A percentile compares a stretch with the other conserved stretches of the same genome.
These are phyloP conservation scores for Melanotus villosus DNA, from an alignment of 2,888 invertebrate genomes.

Conservation along the genomic window DNA sequence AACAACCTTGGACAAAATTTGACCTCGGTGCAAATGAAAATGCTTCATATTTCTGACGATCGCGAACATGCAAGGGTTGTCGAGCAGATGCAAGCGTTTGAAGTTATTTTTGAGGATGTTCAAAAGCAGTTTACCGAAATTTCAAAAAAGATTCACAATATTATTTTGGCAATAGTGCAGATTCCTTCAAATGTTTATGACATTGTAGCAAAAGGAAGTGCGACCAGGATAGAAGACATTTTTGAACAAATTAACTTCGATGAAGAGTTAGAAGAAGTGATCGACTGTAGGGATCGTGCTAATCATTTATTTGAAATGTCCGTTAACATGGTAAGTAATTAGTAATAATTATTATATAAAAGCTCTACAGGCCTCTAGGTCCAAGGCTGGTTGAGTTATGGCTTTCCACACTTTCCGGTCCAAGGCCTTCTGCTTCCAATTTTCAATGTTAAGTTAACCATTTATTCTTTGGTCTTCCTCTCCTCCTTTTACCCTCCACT, in stretches of 20 bases:
- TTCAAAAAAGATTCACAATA: slow-evolving; percentile 53
- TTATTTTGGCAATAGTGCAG: slow-evolving; percentile 47
- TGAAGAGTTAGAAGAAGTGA: slow-evolving; percentile 52
- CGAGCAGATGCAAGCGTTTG: slow-evolving; percentile 55
- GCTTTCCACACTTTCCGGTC: too few relatives aligned
- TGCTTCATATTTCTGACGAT: slow-evolving; percentile 46
- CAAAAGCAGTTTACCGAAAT: slow-evolving; percentile 55
- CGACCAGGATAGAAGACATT: slow-evolving; percentile 52
- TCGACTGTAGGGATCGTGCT: slow-evolving; percentile 54
- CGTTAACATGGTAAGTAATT: slow-evolving; percentile 29
- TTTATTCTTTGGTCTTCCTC: too few relatives aligned
- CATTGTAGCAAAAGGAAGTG: slow-evolving; percentile 49
- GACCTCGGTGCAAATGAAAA: slow-evolving; percentile 48
- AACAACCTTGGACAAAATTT: slow-evolving; percentile 47
- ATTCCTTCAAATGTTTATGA: slow-evolving; percentile 50
- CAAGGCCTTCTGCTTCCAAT: too few relatives aligned
- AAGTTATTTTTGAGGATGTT: slow-evolving; percentile 56
- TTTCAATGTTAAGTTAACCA: too few relatives aligned
- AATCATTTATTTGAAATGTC: slow-evolving; percentile 46
- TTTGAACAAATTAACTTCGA: slow-evolving; percentile 51
- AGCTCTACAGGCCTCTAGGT: too few relatives aligned
- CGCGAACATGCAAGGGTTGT: slow-evolving; percentile 44
- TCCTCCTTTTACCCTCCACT: too few relatives aligned
- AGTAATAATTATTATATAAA: too few relatives aligned
- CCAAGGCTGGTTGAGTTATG: too few relatives aligned